A percentile compares a stretch with the other conserved stretches of the same genome.
Conservation (phyloP, 2,113 vertebrate species). For the Dicrurus megarhynchus region DNA sequence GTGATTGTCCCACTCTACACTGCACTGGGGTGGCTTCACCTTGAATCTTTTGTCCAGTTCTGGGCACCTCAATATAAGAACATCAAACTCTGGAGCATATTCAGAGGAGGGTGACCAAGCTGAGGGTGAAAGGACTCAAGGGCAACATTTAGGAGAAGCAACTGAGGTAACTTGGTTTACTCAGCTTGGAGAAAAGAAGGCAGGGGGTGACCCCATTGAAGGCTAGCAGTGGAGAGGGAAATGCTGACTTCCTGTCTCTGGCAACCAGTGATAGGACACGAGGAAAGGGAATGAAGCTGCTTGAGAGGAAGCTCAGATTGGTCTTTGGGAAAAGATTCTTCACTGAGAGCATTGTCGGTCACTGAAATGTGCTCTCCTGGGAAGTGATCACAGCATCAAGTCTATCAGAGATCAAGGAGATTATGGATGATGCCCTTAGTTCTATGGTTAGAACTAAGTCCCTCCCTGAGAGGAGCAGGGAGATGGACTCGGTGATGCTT, state of each 20-base stretch:
- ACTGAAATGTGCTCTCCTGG: neutral
- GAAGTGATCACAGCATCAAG: neutral
- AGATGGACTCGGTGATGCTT: neutral
- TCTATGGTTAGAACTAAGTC: neutral
- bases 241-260: neutral
- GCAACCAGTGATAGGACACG: neutral
- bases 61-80: neutral
- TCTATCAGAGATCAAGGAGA: neutral
- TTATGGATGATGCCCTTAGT: no score
- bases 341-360: neutral
- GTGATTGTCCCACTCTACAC: neutral
- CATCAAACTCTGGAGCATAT: neutral
- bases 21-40: neutral
- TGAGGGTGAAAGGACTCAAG: neutral
- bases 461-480: neutral
- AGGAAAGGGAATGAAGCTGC: neutral
- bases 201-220: rapidly evolving
- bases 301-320: neutral
- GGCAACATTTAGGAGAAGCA: neutral
- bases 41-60: neutral
- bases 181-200: neutral
- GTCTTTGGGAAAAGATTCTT: neutral
- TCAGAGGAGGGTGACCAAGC: neutral
- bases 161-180: neutral
- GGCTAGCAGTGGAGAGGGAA: neutral